Conservation (phyloP, 2,113 vertebrate genomes). For the Tinamus guttatus region DNA sequence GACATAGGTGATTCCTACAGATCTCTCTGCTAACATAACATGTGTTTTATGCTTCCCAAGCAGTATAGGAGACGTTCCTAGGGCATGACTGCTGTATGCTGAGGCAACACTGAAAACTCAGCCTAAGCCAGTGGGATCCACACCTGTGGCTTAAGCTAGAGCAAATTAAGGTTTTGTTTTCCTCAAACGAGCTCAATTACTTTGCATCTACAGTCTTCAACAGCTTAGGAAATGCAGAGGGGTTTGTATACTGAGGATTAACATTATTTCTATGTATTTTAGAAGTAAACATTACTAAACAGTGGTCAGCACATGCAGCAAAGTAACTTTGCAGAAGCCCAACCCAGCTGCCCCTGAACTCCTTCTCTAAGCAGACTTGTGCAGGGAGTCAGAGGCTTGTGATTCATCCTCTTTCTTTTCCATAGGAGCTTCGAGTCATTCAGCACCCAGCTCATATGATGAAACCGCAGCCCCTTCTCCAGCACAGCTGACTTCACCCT, state of each 20-base stretch:
- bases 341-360: background rate
- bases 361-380: rapidly evolving
- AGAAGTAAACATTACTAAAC: background rate
- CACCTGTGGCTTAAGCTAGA: background rate
- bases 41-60: background rate
- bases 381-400: background rate
- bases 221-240: background rate
- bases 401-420: background rate
- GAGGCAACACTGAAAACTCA: background rate
- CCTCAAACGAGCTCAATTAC: background rate
- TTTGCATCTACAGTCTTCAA: background rate
- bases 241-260: rapidly evolving
- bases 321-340: background rate
- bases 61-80: rapidly evolving
- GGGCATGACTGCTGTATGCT: rapidly evolving
- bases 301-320: background rate
- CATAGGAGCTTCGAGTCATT: background rate
- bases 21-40: background rate
- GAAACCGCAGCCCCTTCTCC: background rate
- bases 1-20: background rate
- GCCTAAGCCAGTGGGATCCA: background rate
- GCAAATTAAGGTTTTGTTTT: background rate
- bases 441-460: background rate
- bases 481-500: background rate
- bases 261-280: rapidly evolving